Percentiles rank a stretch among this genome's conserved stretches.
Conservation (phyloP, 2,888 invertebrate genomes). For the Carcina quercana region DNA sequence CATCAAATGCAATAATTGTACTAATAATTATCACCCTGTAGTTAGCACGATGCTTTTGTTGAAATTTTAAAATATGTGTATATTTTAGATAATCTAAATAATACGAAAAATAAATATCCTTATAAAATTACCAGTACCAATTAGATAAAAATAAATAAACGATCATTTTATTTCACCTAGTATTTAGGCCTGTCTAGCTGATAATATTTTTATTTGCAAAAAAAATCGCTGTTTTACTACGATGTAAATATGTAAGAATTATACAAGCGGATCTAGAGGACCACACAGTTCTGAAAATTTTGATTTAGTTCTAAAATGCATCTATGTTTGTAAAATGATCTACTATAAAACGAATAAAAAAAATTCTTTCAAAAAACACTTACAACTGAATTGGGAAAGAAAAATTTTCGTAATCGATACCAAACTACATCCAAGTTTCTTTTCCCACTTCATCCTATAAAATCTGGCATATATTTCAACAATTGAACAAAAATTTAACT, state of each 20-base stretch:
- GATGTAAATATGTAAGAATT: conserved; percentile 33
- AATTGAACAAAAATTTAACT: no score
- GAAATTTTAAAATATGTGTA: not conserved
- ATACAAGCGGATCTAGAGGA: conserved; percentile 43
- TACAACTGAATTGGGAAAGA: no score
- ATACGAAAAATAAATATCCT: conserved; percentile 14
- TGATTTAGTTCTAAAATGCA: not conserved
- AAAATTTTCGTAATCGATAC: no score
- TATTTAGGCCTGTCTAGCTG: not conserved
- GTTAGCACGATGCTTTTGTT: no score
- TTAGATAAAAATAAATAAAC: conserved; percentile 15
- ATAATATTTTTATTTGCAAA: not conserved
- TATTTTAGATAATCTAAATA: conserved; percentile 38
- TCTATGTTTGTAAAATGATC: no score
- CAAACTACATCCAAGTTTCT: no score
- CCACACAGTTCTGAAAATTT: conserved; percentile 24
- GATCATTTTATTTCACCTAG: not conserved
- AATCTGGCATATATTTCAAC: no score
- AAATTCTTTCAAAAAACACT: no score
- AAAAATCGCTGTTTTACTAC: conserved; percentile 17
- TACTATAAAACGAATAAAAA: no score
- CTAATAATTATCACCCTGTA: no score
- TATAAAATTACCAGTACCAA: conserved; percentile 26
- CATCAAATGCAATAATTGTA: conserved; percentile 57
- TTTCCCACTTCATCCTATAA: no score